Evolutionary conservation across 2,888 invertebrate genomes (phyloP).

Genomic region (Pristionchus japonicus): DNA sequence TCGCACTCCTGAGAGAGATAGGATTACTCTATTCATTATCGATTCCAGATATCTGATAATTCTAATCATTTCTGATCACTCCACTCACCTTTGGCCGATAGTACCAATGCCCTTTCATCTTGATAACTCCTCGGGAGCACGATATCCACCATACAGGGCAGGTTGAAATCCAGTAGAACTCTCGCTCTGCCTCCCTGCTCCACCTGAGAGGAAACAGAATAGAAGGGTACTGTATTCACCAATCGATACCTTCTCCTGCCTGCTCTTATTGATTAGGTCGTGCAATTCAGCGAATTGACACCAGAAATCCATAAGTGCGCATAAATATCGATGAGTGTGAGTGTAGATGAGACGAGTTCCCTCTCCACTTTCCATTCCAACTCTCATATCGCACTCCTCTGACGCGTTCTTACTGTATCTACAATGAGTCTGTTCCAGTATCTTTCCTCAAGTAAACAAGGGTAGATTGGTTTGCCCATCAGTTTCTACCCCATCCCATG

Average conservation of each 20-base stretch:
- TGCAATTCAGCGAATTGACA: slow-evolving; percentile 85
- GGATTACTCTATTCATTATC: neutral
- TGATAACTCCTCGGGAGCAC: slow-evolving; percentile 17
- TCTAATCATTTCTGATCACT: too few relatives aligned
- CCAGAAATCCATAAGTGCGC: slow-evolving; percentile 89
- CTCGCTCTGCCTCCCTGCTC: slow-evolving; percentile 30
- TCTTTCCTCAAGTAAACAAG: neutral
- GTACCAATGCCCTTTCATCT: slow-evolving; percentile 27
- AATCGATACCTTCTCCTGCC: slow-evolving; percentile 46
- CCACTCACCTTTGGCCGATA: slow-evolving; percentile 49
- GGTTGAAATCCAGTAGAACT: neutral
- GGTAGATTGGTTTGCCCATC: neutral
- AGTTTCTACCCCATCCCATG: neutral
- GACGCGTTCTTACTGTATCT: neutral
- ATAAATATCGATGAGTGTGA: slow-evolving; percentile 91
- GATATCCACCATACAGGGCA: slow-evolving; percentile 23
- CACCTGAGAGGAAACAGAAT: neutral
- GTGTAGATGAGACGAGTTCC: slow-evolving; percentile 76
- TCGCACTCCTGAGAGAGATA: neutral
- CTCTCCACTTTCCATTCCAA: slow-evolving; percentile 37
- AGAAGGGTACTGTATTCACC: neutral
- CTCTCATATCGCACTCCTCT: slow-evolving; percentile 47
- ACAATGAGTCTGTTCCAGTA: neutral
- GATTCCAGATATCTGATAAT: too few relatives aligned
- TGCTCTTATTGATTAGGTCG: slow-evolving; percentile 80